phyloP scores from a whole-genome alignment of 2,888 invertebrate species.

The Melinopterus prodromus region DNA sequence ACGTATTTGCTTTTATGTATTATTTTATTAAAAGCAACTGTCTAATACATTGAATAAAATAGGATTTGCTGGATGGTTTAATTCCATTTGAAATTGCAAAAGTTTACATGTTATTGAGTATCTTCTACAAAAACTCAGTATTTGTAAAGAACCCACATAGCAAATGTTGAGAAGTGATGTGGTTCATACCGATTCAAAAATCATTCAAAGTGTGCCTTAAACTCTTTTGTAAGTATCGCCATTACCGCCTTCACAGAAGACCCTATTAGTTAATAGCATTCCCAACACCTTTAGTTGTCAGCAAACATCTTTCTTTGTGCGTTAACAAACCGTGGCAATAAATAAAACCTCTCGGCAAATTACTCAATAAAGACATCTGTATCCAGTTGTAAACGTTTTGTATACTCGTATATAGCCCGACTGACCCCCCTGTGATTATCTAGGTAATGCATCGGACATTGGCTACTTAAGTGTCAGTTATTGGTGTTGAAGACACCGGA shows the following conservation, averaged over 20 bases:
- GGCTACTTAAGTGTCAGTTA: slow-evolving; percentile 16
- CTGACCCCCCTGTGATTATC: slow-evolving; percentile 14
- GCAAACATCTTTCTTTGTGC: background rate
- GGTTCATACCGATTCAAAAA: too few species aligned
- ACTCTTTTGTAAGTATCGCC: background rate
- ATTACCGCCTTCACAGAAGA: background rate
- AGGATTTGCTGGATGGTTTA: too few species aligned
- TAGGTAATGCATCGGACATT: slow-evolving; percentile 12
- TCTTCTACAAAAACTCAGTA: too few species aligned
- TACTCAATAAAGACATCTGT: slow-evolving; percentile 46
- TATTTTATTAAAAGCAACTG: too few species aligned
- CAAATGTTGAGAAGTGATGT: too few species aligned
- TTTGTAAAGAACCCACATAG: too few species aligned
- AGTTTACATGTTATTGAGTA: too few species aligned
- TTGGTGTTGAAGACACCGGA: slow-evolving; percentile 9
- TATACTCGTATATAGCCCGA: slow-evolving; percentile 34
- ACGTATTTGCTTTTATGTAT: too few species aligned
- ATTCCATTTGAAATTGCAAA: too few species aligned
- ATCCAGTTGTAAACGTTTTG: slow-evolving; percentile 42
- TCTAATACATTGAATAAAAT: too few species aligned
- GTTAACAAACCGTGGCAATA: slow-evolving; percentile 15
- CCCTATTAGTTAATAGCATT: background rate
- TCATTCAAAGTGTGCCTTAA: background rate
- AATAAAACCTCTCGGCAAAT: slow-evolving; percentile 33
- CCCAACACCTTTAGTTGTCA: background rate